These are phyloP conservation scores for Platynereis dumerilii DNA, from an alignment of 2,888 invertebrate species.

Conservation along the genomic window DNA sequence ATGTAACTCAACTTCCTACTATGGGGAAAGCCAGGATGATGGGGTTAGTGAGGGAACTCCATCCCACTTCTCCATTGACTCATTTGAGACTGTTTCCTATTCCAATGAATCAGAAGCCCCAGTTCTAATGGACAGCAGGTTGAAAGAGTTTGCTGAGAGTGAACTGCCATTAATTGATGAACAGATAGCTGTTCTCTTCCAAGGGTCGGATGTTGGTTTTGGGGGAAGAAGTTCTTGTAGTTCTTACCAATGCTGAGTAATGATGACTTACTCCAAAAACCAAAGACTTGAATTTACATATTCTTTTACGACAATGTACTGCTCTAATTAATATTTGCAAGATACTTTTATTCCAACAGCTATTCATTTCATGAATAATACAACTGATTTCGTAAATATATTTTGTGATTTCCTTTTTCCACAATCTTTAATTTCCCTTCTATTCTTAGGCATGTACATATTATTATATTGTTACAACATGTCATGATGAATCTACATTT, in stretches of 20 bases:
- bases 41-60: too few species aligned
- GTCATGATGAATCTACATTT: too few species aligned
- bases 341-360: too few species aligned
- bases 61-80: not conserved
- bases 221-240: not conserved
- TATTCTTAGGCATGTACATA: too few species aligned
- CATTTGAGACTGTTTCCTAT: not conserved
- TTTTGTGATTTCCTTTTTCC: too few species aligned
- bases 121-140: not conserved
- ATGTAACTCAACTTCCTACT: not conserved
- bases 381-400: not conserved
- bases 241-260: not conserved
- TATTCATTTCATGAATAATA: too few species aligned
- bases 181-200: constrained; percentile 5
- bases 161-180: not conserved
- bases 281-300: not conserved
- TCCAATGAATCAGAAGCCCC: not conserved
- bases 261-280: not conserved
- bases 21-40: too few species aligned
- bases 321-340: too few species aligned
- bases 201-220: not conserved
- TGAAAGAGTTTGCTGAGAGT: constrained; percentile 2
- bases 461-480: too few species aligned
- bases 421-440: too few species aligned
- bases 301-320: too few species aligned